Evolutionary conservation across 2,888 invertebrate genomes (phyloP), one percentile per base, ranked within the genome.

Genomic region (Prenolepis imparis): DNA sequence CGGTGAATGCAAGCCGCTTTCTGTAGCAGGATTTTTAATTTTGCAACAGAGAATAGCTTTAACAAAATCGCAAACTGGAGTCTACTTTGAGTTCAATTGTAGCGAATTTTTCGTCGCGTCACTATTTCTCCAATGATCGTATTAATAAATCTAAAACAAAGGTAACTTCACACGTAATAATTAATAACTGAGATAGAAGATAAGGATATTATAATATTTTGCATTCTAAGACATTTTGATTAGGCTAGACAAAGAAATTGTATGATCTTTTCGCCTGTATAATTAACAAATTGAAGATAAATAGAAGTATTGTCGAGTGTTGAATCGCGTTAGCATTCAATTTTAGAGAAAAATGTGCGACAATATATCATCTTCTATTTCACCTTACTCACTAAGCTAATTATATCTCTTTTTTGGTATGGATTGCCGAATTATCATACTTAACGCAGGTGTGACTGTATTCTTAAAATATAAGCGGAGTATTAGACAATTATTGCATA

Each of bases 401-500:
- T 75, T 78, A 86, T 88, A 75, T 24, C 3, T 84, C 68, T 21
- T 63, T 84, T 89, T 89, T 90, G 90, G 88, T 90, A 85, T 88
- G 74, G 77, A 85, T 85, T 83, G 83, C 85, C 85, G 84, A 70
- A 83, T 83, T 68, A 57, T 32, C 68, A 86, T 82, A 85, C 66
- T 77, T 68, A 39, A 81, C 15, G 59, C 59, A 57, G 59, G 18
- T 68, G 85, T 86, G 72, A 67, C 70, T 63, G 81, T 75, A 77
- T 81, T 77, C 88, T 84, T 85, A 88, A 88, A 88, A 85, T 87
- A 61, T 32, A 90, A 87, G 82, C 86, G 84, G 85, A 90, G 84
- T 90, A 90, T 87, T 84, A 80, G 82, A 85, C 88, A 86, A 89
- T 91, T 92, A 92, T 92, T 92, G 92, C 91, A 83, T 89, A 86